Evolutionary conservation across 2,113 vertebrate species (phyloP).

Genomic region (Dicentrarchus labrax): DNA sequence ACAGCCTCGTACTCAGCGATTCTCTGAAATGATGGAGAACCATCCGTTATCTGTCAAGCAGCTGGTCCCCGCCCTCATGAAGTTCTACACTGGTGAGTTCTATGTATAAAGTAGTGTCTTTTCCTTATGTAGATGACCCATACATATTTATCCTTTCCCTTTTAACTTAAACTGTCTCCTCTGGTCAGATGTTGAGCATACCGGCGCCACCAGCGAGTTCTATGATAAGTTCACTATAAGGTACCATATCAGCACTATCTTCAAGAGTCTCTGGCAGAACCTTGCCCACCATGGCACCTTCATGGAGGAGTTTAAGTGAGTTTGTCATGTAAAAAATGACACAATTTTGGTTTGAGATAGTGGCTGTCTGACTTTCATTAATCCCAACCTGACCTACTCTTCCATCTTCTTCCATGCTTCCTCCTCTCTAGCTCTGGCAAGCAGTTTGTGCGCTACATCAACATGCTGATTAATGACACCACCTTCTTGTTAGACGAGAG

Average conservation of each 20-base stretch:
- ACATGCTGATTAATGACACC: slow-evolving; percentile 99
- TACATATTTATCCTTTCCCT: background rate
- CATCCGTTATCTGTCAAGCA: slow-evolving; percentile 94
- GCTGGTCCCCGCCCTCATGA: slow-evolving; percentile 98
- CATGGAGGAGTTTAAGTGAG: slow-evolving; percentile 99
- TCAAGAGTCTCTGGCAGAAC: slow-evolving; percentile 99
- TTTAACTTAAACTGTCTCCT: background rate
- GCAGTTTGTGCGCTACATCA: slow-evolving; percentile 99
- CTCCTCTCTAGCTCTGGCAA: slow-evolving; percentile 91
- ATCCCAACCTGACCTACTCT: slow-evolving; percentile 1
- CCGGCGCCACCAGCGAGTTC: slow-evolving; percentile 97
- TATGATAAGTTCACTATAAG: slow-evolving; percentile 99
- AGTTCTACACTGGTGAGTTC: slow-evolving; percentile 96
- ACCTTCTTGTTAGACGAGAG: slow-evolving; percentile 98
- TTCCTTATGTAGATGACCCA: too few relatives aligned
- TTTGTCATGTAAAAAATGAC: slow-evolving; percentile 41
- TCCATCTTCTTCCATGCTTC: slow-evolving; percentile 1
- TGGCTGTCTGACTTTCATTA: background rate
- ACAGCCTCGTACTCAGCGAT: slow-evolving; percentile 96
- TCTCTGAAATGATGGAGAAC: slow-evolving; percentile 99
- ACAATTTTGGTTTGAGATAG: background rate
- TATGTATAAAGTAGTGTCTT: too few relatives aligned
- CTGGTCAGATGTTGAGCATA: slow-evolving; percentile 95
- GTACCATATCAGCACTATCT: slow-evolving; percentile 99
- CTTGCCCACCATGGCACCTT: slow-evolving; percentile 98